These are phyloP conservation scores for Poeciliopsis retropinna DNA, from an alignment of 2,113 vertebrate genomes.

Conservation along the genomic window DNA sequence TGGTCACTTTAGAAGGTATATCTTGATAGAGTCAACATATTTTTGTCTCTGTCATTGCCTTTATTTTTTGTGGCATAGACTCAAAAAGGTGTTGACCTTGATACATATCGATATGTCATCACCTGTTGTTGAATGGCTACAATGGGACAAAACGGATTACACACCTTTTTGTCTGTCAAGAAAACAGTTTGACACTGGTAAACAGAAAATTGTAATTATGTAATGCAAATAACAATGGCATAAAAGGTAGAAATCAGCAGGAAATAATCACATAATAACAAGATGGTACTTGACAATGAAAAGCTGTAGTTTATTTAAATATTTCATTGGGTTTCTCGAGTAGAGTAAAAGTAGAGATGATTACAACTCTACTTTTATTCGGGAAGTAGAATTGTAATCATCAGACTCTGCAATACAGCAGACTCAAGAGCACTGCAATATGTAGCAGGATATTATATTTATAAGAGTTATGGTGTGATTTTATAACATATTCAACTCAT, in stretches of 20 bases:
- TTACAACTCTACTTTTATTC: too few species aligned
- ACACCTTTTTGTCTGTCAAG: too few species aligned
- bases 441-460: background rate
- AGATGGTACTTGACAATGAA: background rate
- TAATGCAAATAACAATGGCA: background rate
- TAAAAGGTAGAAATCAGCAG: background rate
- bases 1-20: background rate
- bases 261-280: background rate
- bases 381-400: background rate
- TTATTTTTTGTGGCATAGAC: background rate
- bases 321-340: background rate
- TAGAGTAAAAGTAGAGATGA: too few species aligned
- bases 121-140: too few species aligned
- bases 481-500: too few species aligned
- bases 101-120: background rate
- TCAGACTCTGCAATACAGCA: background rate
- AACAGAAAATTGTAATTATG: background rate
- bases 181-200: background rate
- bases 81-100: background rate
- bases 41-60: background rate
- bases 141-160: too few species aligned
- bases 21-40: background rate
- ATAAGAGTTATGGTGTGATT: too few species aligned
- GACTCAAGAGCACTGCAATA: background rate
- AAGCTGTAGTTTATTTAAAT: background rate